Evolutionary conservation across 2,113 vertebrate genomes (phyloP).

Genomic region (Otus sunia): DNA sequence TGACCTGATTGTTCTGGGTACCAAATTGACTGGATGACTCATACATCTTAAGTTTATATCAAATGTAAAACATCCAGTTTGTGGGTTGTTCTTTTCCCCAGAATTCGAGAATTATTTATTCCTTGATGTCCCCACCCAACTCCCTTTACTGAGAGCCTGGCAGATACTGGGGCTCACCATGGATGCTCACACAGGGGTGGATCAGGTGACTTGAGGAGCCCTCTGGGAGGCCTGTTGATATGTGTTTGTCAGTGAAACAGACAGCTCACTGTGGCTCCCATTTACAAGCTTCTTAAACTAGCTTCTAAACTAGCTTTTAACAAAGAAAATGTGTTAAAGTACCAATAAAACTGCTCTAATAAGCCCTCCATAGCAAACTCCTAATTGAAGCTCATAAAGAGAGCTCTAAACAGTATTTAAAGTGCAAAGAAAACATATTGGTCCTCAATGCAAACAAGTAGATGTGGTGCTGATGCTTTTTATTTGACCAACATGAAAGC

Average conservation of each 20-base stretch:
- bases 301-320: slow-evolving; percentile 76
- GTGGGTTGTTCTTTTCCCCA: background rate
- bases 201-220: background rate
- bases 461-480: slow-evolving; percentile 31
- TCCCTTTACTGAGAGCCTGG: background rate
- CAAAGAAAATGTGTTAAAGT: slow-evolving; percentile 76
- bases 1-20: background rate
- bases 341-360: slow-evolving; percentile 75
- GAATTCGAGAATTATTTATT: background rate
- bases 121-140: background rate
- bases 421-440: slow-evolving; percentile 49
- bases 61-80: background rate
- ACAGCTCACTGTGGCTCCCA: slow-evolving; percentile 53
- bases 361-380: slow-evolving; percentile 69
- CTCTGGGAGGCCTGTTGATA: slow-evolving; percentile 40
- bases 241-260: slow-evolving; percentile 42
- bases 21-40: background rate
- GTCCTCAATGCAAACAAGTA: slow-evolving; percentile 41
- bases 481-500: slow-evolving; percentile 28
- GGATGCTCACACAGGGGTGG: background rate
- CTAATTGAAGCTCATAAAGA: slow-evolving; percentile 71
- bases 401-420: slow-evolving; percentile 62
- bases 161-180: background rate
- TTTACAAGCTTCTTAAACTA: slow-evolving; percentile 75
- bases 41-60: background rate